Evolutionary conservation across 2,113 vertebrate genomes (phyloP), one percentile per base, ranked within the genome.

Genomic region (Anas platyrhynchos): DNA sequence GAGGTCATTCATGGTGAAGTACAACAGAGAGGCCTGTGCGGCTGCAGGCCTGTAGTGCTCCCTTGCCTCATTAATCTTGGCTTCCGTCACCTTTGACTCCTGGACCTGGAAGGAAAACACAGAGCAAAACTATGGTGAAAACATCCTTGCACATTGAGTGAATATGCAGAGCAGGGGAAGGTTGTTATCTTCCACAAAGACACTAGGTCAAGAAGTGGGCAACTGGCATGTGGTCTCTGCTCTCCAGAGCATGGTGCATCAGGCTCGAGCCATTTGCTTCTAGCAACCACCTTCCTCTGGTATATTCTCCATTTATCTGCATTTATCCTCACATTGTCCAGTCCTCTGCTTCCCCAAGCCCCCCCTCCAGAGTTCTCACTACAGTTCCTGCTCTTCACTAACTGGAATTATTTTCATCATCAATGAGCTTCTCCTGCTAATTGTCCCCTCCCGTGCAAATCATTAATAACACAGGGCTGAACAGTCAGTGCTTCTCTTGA

Each of bases 1-100:
- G 74, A 99, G 99, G 97, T 99, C 98, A 9, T 97, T 99, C 99
- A 99, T 99, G 97, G 98, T 98, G 97, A 99, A 99, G 98, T 99
- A 99, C 66, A 99, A 98, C 88, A 99, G 98, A 22, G 99, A 99
- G 34, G 99, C 99, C 5, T 98, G 97, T 0, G 98, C 66, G 0
- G 99, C 99, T 0, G 98, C 98, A 0, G 97, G 98, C 9, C 99
- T 97, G 96, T 99, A 99, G 94, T 98, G 98, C 90, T 99, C 99
- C 52, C 99, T 98, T 52, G 99, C 98, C 91, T 99, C 98, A 1
- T 99, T 99, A 85, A 99, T 99, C 97, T 98, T 98, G 66, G 88
- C 88, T 97, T 99, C 99, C 2, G 99, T 98, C 97, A 98, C 98
- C 95, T 98, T 98, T 58, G 99, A 98, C 96, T 99, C 98, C 90